These are phyloP conservation scores for Columba guinea DNA, from an alignment of 2,797 vertebrate species.

Conservation along the genomic window DNA sequence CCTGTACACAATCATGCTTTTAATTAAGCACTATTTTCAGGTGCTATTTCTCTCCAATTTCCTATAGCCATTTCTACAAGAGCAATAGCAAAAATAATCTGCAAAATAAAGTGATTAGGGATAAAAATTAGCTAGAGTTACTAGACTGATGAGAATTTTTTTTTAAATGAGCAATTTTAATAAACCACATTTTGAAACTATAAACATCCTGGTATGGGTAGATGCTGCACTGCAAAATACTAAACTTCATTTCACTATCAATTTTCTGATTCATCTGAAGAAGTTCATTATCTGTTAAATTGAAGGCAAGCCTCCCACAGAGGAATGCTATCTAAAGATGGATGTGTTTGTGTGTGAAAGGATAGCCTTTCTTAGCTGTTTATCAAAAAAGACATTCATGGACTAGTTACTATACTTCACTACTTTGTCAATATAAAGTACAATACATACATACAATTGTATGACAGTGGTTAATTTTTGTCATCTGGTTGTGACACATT, in stretches of 20 bases:
- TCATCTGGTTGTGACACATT: slow-evolving; percentile 66
- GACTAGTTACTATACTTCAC: slow-evolving; percentile 46
- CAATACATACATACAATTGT: slow-evolving; percentile 11
- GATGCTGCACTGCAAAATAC: slow-evolving; percentile 31
- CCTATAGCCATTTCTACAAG: neutral
- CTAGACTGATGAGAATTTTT: slow-evolving; percentile 13
- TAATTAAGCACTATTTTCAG: slow-evolving; percentile 57
- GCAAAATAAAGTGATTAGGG: slow-evolving; percentile 39
- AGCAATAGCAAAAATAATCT: slow-evolving; percentile 44
- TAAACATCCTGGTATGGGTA: slow-evolving; percentile 29
- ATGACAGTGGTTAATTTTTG: slow-evolving; percentile 48
- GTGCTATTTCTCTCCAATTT: slow-evolving; percentile 39
- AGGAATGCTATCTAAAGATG: slow-evolving; percentile 72
- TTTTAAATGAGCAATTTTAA: slow-evolving; percentile 53
- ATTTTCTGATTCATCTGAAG: slow-evolving; percentile 74
- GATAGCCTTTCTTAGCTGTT: slow-evolving; percentile 60
- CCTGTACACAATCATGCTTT: slow-evolving; percentile 40
- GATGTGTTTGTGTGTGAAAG: slow-evolving; percentile 66
- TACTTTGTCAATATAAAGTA: slow-evolving; percentile 65
- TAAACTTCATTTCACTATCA: slow-evolving; percentile 68
- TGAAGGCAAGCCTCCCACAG: slow-evolving; percentile 75
- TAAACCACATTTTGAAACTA: slow-evolving; percentile 35
- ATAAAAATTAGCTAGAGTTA: slow-evolving; percentile 53
- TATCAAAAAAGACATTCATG: slow-evolving; percentile 57
- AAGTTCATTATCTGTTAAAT: slow-evolving; percentile 77